Evolutionary conservation across 2,113 vertebrate species (phyloP), one percentile per base, ranked within the genome.

Genomic region (Lamprologus lemairii): DNA sequence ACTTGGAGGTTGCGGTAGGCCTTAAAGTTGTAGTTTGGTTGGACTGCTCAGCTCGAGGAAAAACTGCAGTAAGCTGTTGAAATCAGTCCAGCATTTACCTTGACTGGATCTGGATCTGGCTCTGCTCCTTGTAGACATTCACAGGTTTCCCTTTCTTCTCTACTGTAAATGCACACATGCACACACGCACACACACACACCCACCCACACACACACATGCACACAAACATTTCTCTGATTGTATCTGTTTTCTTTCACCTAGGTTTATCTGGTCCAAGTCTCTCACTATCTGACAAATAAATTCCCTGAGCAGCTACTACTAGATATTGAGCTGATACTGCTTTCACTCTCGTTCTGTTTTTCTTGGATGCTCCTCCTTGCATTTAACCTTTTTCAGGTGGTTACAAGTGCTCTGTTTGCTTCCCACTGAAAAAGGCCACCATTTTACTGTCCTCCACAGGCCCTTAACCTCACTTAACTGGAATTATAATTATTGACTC

Each of bases 31-130:
- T 31, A 71, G 58, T 86, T 89, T 86, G 68, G 88, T 51, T 51
- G 75, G 71, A 87, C 65, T 42, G 83, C 86, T 80, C 81, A 79
- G 80, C 68, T 83, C 21, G 2, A 78, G 73, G 26, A 0, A 51
- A 60, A 86, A 89, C 85, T 9, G 2, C 86, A 84, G 33, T 57
- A 51, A 63, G 53, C 58, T 83, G 53, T 45, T 84, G 65, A 92
- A 88, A 87, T 91, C 85, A 58, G 71, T 53, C 65, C 75, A 80
- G 79, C 54, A 83, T 90, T 93, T 88, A 93, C 93, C 84, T 90
- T 87, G 86, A 90, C 31, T 80, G 75, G 82, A 75, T 88, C 60
- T 82, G 75, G 84, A 82, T 89, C 26, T 90, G 87, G 90, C 87
- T 88, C 31, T 65, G 73, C 19, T 88, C 17, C 53, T 12, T n/a